Percentiles rank a stretch among this genome's conserved stretches.
phyloP scores from a whole-genome alignment of 2,797 vertebrate genomes.

The Thamnophis elegans region DNA sequence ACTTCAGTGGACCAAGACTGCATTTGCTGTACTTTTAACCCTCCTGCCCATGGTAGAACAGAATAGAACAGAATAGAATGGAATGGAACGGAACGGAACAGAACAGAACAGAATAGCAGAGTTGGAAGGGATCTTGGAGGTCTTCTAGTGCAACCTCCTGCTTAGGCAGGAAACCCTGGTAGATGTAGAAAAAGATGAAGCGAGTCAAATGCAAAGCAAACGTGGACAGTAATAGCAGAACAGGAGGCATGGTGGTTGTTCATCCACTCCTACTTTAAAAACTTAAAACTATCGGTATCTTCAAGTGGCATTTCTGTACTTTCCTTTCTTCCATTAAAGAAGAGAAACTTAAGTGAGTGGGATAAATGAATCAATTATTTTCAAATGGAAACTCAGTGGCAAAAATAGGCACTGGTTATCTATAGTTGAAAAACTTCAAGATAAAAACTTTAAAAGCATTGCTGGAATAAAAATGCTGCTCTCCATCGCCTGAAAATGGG shows the following conservation, averaged over 20 bases:
- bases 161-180: too few species aligned
- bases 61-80: too few species aligned
- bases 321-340: constrained; percentile 14
- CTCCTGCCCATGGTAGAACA: not conserved
- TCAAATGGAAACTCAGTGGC: not conserved
- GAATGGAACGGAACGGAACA: too few species aligned
- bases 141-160: too few species aligned
- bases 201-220: not conserved
- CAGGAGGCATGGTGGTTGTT: not conserved
- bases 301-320: not conserved
- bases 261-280: not conserved
- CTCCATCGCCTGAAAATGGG: constrained; percentile 16
- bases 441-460: not conserved
- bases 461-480: constrained; percentile 34
- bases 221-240: too few species aligned
- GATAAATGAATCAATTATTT: not conserved
- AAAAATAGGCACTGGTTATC: not conserved
- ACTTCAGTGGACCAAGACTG: not conserved
- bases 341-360: not conserved
- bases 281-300: not conserved
- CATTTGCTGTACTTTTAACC: not conserved
- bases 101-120: too few species aligned
- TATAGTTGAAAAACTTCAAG: not conserved
- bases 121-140: too few species aligned
- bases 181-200: not conserved